Conservation (phyloP, 37 sponge, comb jelly and placozoan species). For the Beroe ovata region DNA sequence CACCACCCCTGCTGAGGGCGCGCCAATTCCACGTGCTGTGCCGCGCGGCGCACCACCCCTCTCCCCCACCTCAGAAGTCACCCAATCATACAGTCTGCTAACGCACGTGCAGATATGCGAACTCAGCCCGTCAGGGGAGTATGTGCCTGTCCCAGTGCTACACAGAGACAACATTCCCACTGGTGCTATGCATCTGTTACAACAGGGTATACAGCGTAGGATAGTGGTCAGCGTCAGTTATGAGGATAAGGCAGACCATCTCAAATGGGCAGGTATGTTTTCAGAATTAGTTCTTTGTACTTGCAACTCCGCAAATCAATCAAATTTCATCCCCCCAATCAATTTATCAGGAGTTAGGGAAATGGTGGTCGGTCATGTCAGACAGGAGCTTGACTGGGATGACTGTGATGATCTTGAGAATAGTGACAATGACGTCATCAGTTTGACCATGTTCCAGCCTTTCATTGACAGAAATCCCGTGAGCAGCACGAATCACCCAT, state of each 20-base stretch:
- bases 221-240: slow-evolving; percentile 78
- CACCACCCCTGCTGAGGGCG: not conserved
- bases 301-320: too few relatives aligned
- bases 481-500: too few relatives aligned
- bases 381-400: slow-evolving; percentile 65
- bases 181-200: slow-evolving; percentile 22
- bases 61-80: slow-evolving; percentile 26
- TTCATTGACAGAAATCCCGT: not conserved
- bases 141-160: slow-evolving; percentile 30
- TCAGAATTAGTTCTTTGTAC: too few relatives aligned
- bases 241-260: slow-evolving; percentile 61
- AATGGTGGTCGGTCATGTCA: slow-evolving; percentile 61
- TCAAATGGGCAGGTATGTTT: slow-evolving; percentile 3
- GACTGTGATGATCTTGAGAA: slow-evolving; percentile 67
- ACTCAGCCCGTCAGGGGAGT: slow-evolving; percentile 85
- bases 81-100: slow-evolving; percentile 66
- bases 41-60: not conserved
- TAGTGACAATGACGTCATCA: slow-evolving; percentile 40
- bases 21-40: not conserved
- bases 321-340: too few relatives aligned
- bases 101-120: slow-evolving; percentile 87
- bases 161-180: slow-evolving; percentile 19
- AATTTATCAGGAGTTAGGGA: slow-evolving; percentile 38
- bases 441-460: slow-evolving; percentile 61
- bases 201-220: slow-evolving; percentile 78